Evolutionary conservation across 2,113 vertebrate species (phyloP), one percentile per base, ranked within the genome.

Genomic region (Brevimyrus niger): DNA sequence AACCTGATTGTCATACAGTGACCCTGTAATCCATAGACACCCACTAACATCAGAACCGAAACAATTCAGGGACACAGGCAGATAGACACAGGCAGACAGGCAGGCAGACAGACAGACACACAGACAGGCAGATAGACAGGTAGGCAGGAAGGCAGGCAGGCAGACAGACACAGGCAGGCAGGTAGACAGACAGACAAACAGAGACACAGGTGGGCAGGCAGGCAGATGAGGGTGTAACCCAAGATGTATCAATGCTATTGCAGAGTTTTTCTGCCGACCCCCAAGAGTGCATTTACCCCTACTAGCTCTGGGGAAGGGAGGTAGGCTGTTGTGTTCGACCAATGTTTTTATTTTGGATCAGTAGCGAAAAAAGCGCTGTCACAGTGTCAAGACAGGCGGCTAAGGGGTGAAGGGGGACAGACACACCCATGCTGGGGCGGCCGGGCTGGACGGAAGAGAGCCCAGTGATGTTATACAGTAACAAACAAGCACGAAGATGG

Each of bases 1-100:
- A 89, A 61, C 85, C 85, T 38, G 48, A 55, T 55, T 55, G 46
- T 9, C 50, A 35, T 47, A 50, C 48, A 19, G 85, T 55, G 31
- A 87, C 31, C 50, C 50, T 87, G 85, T 53, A 42, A 87, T 87
- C 85, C 85, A 21, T n/a, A 84, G 46, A 27, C 61, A 69, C n/a
- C n/a, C n/a, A 4, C 27, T 69, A 13, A 69, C n/a, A 69, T 11
- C n/a, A 27, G 61, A 69, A 69, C 61, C n/a, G 3, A 69, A 31
- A 11, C 27, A 31, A 69, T 69, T 65, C 73, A 19, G 31, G 1
- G 73, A 80, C 13, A 19, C 73, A 80, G 35, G 3, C 61, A 69
- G 61, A 1, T n/a, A 65, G 61, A 0, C 19, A 6, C 69, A 76
- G 4, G 2, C 69, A 73, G 10, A 6, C 69, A 51, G 3, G 0